phyloP scores from a whole-genome alignment of 2,888 invertebrate species.

The Pecten maximus region DNA sequence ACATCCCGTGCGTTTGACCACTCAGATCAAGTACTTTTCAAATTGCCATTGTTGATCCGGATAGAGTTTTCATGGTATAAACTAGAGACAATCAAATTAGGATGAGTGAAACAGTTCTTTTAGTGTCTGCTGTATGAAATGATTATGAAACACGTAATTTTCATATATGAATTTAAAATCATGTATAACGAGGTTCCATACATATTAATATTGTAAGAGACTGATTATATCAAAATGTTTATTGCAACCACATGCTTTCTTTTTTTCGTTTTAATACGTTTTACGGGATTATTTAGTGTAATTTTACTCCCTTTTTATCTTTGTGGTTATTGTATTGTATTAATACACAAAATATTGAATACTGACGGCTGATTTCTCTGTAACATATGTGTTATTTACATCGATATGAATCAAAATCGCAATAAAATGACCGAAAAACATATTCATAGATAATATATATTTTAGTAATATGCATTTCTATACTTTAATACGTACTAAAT shows the following conservation, averaged over 20 bases:
- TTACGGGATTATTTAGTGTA: neutral
- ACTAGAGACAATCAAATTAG: too few species aligned
- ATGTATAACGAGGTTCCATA: neutral
- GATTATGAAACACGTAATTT: too few species aligned
- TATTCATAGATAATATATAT: neutral
- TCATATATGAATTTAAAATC: neutral
- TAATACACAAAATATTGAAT: neutral
- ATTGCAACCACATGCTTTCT: neutral
- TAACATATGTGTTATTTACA: neutral
- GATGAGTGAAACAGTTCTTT: too few species aligned
- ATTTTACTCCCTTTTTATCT: neutral
- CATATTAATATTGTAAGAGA: neutral
- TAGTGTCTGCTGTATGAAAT: too few species aligned
- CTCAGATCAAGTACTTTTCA: too few species aligned
- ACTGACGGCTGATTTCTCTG: neutral
- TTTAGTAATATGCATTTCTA: neutral
- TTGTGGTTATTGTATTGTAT: neutral
- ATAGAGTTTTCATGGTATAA: too few species aligned
- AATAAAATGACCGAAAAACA: neutral
- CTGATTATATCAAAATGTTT: neutral
- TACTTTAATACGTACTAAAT: neutral
- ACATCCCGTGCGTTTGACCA: too few species aligned
- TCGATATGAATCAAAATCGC: neutral
- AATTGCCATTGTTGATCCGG: too few species aligned
- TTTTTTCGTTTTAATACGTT: neutral